Percentiles rank a stretch among this genome's conserved stretches.
These are phyloP conservation scores for Hecatera dysodea DNA, from an alignment of 2,888 invertebrate species.

Conservation along the genomic window DNA sequence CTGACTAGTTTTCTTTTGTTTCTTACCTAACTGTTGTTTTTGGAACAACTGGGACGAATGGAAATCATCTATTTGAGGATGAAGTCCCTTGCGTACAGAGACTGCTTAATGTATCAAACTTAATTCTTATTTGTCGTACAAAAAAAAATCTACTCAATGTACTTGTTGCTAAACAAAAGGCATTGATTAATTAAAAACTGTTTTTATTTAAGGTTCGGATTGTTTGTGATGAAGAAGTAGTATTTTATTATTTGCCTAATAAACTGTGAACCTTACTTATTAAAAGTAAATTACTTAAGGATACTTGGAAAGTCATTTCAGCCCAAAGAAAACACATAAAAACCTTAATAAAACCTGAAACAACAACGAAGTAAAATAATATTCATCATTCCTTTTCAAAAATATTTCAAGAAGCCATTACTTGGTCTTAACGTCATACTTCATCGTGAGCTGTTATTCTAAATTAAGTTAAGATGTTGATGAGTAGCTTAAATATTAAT, in stretches of 20 bases:
- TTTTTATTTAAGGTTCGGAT: neutral
- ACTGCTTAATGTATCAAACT: too few species aligned
- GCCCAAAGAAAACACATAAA: conserved; percentile 15
- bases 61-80: neutral
- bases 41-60: neutral
- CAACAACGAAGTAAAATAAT: conserved; percentile 41
- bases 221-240: neutral
- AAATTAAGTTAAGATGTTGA: conserved; percentile 61
- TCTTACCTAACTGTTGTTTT: conserved; percentile 5
- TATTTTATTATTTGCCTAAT: neutral
- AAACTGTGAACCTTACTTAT: neutral
- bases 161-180: neutral
- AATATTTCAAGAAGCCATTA: conserved; percentile 49
- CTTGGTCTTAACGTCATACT: conserved; percentile 41
- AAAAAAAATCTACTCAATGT: neutral
- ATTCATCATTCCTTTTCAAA: conserved; percentile 33
- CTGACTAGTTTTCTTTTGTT: conserved; percentile 42
- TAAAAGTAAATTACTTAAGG: neutral
- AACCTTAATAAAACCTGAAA: conserved; percentile 37
- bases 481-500: conserved; percentile 67
- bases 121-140: too few species aligned
- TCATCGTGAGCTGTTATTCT: conserved; percentile 62
- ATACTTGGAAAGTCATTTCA: conserved; percentile 1
- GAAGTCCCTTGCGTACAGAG: neutral
- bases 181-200: neutral